phyloP scores from a whole-genome alignment of 2,113 vertebrate genomes.

The Hassar affinis region DNA sequence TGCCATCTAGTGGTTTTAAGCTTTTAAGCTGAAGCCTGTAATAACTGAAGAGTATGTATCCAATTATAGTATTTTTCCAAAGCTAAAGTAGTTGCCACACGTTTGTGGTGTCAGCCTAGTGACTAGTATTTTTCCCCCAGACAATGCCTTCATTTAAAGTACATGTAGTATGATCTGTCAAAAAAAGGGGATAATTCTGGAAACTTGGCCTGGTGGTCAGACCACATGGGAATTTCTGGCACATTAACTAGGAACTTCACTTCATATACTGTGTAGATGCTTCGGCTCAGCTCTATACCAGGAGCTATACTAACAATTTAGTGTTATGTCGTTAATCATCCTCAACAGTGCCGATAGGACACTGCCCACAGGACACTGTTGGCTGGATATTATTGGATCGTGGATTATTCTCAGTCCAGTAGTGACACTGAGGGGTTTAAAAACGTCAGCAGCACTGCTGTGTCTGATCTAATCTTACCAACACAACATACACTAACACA shows the following conservation, averaged over 20 bases:
- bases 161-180: not conserved
- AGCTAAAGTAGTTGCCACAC: not conserved
- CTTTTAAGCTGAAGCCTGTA: not conserved
- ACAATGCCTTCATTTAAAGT: not conserved
- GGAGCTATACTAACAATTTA: too few species aligned
- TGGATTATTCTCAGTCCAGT: too few species aligned
- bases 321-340: too few species aligned
- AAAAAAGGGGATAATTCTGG: not conserved
- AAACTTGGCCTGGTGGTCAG: not conserved
- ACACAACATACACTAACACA: too few species aligned
- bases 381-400: too few species aligned
- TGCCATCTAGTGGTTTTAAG: constrained; percentile 15
- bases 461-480: too few species aligned
- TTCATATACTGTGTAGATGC: not conserved
- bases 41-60: too few species aligned
- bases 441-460: too few species aligned
- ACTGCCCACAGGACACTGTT: too few species aligned
- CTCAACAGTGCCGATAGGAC: too few species aligned
- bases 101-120: not conserved
- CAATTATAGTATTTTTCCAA: not conserved
- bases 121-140: not conserved
- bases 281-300: not conserved
- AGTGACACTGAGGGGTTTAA: too few species aligned
- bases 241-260: not conserved
- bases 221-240: too few species aligned